Evolutionary conservation across 2,888 invertebrate species (phyloP).

Genomic region (Aelia acuminata): DNA sequence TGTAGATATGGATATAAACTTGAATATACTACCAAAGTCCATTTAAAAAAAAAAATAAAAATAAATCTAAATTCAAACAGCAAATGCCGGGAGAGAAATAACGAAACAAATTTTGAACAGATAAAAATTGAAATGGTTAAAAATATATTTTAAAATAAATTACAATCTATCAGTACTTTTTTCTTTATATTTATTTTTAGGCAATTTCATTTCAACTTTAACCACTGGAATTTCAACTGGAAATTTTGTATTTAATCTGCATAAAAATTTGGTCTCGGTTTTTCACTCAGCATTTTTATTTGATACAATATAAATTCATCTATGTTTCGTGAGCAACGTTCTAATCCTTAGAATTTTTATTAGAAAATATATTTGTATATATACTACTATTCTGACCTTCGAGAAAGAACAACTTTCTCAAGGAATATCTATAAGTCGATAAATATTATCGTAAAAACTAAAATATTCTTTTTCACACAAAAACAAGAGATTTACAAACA

Average conservation of each 20-base stretch:
- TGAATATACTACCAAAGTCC: too few species aligned
- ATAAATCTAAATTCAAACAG: background rate
- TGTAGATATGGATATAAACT: too few species aligned
- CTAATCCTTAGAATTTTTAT: slow-evolving; percentile 29
- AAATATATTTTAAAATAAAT: too few species aligned
- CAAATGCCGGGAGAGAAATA: background rate
- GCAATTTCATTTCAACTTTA: background rate
- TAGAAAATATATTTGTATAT: slow-evolving; percentile 50
- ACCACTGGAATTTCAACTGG: background rate
- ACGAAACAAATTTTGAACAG: background rate
- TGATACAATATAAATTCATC: slow-evolving; percentile 47
- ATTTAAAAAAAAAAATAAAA: too few species aligned
- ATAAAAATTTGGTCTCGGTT: slow-evolving; percentile 3
- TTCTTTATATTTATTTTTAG: background rate
- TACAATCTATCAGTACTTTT: too few species aligned
- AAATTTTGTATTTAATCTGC: background rate
- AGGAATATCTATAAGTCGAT: slow-evolving; percentile 40
- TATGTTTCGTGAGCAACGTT: slow-evolving; percentile 53
- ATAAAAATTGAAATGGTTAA: too few species aligned
- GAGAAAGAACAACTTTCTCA: slow-evolving; percentile 1
- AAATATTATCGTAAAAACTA: slow-evolving; percentile 43
- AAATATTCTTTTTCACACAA: slow-evolving; percentile 30
- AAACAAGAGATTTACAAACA: slow-evolving; percentile 51
- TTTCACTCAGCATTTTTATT: slow-evolving; percentile 9
- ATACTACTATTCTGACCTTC: slow-evolving; percentile 47